Conservation (phyloP, 2,888 invertebrate genomes). For the Stenoptilia bipunctidactyla region DNA sequence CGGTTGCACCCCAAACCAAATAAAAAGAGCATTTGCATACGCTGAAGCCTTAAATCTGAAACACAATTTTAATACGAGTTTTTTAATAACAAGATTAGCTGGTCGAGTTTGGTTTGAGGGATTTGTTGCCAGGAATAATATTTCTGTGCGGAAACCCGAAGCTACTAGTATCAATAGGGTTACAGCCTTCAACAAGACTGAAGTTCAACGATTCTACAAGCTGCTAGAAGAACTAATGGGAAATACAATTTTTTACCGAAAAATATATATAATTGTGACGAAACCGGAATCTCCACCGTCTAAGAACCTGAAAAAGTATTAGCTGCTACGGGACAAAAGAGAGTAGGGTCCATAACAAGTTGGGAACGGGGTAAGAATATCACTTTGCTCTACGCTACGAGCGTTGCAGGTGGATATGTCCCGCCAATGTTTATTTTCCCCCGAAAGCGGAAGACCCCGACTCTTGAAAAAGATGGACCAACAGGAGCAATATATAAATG, state of each 20-base stretch:
- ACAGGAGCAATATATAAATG: slow-evolving; percentile 9
- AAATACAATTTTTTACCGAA: slow-evolving; percentile 20
- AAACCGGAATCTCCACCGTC: slow-evolving; percentile 40
- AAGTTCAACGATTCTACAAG: slow-evolving; percentile 20
- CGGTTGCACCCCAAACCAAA: slow-evolving; percentile 19
- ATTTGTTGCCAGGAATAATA: slow-evolving; percentile 17
- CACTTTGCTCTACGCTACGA: slow-evolving; percentile 43
- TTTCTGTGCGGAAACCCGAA: slow-evolving; percentile 21
- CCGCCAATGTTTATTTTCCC: slow-evolving; percentile 55
- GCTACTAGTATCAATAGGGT: slow-evolving; percentile 22
- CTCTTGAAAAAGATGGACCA: slow-evolving; percentile 36
- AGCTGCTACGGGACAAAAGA: slow-evolving; percentile 33
- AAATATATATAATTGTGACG: slow-evolving; percentile 38
- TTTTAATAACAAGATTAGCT: slow-evolving; percentile 8
- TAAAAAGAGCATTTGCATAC: slow-evolving; percentile 17
- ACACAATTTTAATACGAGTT: slow-evolving; percentile 14
- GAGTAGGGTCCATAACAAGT: slow-evolving; percentile 38
- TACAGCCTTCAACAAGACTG: slow-evolving; percentile 23
- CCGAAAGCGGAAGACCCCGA: slow-evolving; percentile 33
- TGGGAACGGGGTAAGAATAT: slow-evolving; percentile 36
- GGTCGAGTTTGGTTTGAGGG: slow-evolving; percentile 11
- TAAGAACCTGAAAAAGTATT: slow-evolving; percentile 34
- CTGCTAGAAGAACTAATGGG: slow-evolving; percentile 19
- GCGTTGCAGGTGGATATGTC: slow-evolving; percentile 32
- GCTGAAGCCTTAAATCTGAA: slow-evolving; percentile 15